phyloP scores from a whole-genome alignment of 2,113 vertebrate genomes.

The Sinocyclocheilus rhinocerous region DNA sequence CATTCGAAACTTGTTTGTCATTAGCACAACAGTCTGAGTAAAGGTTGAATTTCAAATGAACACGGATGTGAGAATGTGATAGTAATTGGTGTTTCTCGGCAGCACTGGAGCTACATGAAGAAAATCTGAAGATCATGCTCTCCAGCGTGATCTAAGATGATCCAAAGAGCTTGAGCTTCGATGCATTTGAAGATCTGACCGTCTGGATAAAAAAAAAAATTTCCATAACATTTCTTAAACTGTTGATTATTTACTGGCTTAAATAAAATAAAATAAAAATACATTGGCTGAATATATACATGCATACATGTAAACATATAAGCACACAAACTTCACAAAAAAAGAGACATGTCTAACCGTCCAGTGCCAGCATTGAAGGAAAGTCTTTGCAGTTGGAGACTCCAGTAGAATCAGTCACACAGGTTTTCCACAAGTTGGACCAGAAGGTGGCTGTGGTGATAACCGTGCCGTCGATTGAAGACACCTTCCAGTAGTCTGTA shows the following conservation, averaged over 20 bases:
- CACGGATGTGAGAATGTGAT: neutral
- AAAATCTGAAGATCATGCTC: neutral
- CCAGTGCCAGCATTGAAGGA: constrained; percentile 91
- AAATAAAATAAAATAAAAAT: neutral
- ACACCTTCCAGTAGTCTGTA: constrained; percentile 95
- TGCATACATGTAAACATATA: neutral
- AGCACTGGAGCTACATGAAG: neutral
- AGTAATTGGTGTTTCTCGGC: neutral
- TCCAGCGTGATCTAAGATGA: neutral
- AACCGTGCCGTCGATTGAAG: constrained; percentile 88
- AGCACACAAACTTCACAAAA: neutral
- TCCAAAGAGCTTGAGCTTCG: too few relatives aligned
- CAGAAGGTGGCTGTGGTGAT: constrained; percentile 95
- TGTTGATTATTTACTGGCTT: too few relatives aligned
- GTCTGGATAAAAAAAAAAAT: neutral
- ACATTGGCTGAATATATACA: neutral
- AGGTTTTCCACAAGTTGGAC: constrained; percentile 94
- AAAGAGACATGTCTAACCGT: constrained; percentile 78
- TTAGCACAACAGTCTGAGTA: neutral
- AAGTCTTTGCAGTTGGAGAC: constrained; percentile 96
- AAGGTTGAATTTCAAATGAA: neutral
- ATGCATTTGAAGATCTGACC: neutral
- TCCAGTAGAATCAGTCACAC: constrained; percentile 94
- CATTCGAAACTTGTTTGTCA: neutral
- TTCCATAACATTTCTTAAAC: too few relatives aligned